Conservation (phyloP, 2,113 vertebrate genomes). For the Candoia aspera region DNA sequence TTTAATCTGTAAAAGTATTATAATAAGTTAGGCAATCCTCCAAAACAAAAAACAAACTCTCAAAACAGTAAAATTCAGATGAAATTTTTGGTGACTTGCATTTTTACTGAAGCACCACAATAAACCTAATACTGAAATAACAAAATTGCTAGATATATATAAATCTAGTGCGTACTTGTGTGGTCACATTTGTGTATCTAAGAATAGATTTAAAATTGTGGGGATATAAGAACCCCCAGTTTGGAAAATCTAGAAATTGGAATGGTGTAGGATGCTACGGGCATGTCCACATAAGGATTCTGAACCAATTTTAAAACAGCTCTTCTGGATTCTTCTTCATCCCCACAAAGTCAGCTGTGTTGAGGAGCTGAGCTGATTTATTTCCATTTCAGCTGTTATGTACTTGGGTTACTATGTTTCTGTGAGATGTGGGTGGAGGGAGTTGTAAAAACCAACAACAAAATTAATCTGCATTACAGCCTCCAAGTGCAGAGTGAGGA, state of each 20-base stretch:
- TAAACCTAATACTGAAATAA: neutral
- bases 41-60: neutral
- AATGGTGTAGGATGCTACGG: neutral
- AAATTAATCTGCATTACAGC: neutral
- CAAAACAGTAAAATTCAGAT: neutral
- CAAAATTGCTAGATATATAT: neutral
- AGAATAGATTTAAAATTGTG: neutral
- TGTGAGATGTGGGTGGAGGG: neutral
- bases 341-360: neutral
- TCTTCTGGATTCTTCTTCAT: neutral
- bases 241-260: neutral
- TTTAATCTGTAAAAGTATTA: neutral
- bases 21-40: neutral
- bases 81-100: neutral
- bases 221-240: neutral
- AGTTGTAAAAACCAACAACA: neutral
- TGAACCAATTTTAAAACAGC: neutral
- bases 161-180: neutral
- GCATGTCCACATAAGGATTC: neutral
- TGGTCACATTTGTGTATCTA: neutral
- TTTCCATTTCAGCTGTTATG: neutral
- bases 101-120: neutral
- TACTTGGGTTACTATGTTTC: neutral
- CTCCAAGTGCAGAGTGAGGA: neutral
- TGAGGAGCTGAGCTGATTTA: neutral